Evolutionary conservation across 2,888 invertebrate species (phyloP).

Genomic region (Dryocosmus kuriphilus): DNA sequence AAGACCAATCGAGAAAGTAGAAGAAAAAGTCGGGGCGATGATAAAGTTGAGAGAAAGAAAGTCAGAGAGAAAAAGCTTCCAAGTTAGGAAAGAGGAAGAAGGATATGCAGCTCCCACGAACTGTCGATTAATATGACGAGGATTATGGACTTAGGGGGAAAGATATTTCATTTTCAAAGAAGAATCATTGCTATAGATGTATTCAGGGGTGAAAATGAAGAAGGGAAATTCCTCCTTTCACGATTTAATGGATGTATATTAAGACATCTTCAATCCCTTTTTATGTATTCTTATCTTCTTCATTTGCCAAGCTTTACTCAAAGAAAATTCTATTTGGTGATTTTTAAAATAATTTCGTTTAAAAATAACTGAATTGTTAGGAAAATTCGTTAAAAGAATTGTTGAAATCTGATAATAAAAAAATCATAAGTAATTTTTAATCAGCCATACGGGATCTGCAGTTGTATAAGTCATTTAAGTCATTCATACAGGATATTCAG

Average conservation of each 20-base stretch:
- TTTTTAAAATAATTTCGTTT: background rate
- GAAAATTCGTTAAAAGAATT: too few species aligned
- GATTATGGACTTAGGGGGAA: conserved; percentile 31
- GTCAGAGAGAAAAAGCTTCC: background rate
- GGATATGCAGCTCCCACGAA: conserved; percentile 37
- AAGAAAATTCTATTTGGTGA: background rate
- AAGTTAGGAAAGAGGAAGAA: conserved; percentile 28
- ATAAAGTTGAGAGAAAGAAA: background rate
- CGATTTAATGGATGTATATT: background rate
- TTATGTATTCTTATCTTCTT: background rate
- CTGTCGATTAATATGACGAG: conserved; percentile 38
- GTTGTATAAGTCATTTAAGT: too few species aligned
- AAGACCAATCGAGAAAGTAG: conserved; percentile 2
- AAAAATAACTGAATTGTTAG: background rate
- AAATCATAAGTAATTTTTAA: too few species aligned
- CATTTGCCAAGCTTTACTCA: background rate
- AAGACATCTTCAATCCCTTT: background rate
- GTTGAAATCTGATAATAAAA: too few species aligned
- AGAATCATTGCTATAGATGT: conserved; percentile 20
- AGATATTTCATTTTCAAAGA: conserved; percentile 30
- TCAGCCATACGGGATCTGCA: too few species aligned
- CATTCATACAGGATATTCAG: too few species aligned
- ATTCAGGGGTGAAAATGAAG: conserved; percentile 6
- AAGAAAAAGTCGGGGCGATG: conserved; percentile 6
- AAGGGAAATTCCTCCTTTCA: background rate